Percentiles rank a stretch among this genome's conserved stretches.
These are phyloP conservation scores for Phylloscopus trochiloides DNA, from an alignment of 2,113 vertebrate genomes.

Conservation along the genomic window DNA sequence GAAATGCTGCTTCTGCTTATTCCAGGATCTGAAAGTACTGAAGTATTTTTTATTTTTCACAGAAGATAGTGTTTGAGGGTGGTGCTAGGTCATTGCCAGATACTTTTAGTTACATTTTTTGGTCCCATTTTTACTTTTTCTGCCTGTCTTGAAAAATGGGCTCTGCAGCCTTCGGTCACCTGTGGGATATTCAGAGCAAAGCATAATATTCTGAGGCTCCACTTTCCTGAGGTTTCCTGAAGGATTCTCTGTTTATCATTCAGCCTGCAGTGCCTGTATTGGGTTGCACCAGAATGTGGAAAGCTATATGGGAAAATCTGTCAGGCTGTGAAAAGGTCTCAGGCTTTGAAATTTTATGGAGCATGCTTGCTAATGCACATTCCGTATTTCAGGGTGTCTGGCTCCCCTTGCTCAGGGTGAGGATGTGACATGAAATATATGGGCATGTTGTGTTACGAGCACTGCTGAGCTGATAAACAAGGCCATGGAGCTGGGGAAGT, in stretches of 20 bases:
- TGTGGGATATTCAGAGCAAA: slow-evolving; percentile 3
- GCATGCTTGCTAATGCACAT: slow-evolving; percentile 30
- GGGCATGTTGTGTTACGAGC: neutral
- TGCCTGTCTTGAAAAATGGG: neutral
- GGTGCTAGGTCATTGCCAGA: neutral
- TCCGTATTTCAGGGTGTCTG: slow-evolving; percentile 23
- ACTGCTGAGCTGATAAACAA: neutral
- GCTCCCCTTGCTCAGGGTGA: neutral
- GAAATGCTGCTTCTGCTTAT: neutral
- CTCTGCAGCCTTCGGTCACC: neutral
- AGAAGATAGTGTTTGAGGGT: neutral
- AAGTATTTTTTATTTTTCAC: neutral
- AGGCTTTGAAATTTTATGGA: slow-evolving; percentile 48
- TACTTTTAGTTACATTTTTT: neutral
- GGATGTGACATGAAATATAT: neutral
- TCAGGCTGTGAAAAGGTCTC: slow-evolving; percentile 21
- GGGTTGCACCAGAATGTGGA: slow-evolving; percentile 51
- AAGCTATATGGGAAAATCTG: slow-evolving; percentile 46
- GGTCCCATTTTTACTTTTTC: neutral
- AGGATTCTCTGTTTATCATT: slow-evolving; percentile 52
- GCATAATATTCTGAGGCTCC: neutral
- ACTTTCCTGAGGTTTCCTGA: slow-evolving; percentile 36
- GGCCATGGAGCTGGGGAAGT: neutral
- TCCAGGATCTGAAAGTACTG: neutral
- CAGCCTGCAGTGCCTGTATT: slow-evolving; percentile 15